phyloP scores from a whole-genome alignment of 1,140 invertebrate species.

The Carposina sasakii region DNA sequence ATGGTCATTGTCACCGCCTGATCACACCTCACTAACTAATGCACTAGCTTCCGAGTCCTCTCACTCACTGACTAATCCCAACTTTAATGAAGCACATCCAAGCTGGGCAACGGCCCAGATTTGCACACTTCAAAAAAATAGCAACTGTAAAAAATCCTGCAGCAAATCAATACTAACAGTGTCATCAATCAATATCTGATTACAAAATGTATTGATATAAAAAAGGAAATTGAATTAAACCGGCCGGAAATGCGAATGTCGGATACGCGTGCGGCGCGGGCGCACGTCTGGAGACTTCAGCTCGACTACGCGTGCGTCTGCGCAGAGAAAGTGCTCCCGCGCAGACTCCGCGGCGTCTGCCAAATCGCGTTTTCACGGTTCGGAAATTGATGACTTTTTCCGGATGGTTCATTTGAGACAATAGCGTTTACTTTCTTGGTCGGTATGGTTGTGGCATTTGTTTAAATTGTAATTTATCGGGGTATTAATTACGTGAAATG shows the following conservation, averaged over 20 bases:
- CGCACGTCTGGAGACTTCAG: no score
- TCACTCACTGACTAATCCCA: conserved; percentile 9
- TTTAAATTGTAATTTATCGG: no score
- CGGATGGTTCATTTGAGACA: conserved; percentile 42
- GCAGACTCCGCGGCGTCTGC: conserved; percentile 67
- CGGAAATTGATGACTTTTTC: conserved; percentile 63
- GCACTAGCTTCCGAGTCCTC: conserved; percentile 33
- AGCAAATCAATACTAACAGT: no score
- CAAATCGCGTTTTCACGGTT: conserved; percentile 66
- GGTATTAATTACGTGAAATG: no score
- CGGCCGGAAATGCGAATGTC: conserved; percentile 40
- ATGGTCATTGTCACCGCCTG: conserved; percentile 34
- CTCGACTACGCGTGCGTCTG: no score
- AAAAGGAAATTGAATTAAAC: no score
- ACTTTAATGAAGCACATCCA: background rate
- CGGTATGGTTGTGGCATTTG: background rate
- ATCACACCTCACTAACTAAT: conserved; percentile 34
- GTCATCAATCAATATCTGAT: no score
- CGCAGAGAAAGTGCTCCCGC: conserved; percentile 65
- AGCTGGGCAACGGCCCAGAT: conserved; percentile 22
- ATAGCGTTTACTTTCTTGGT: conserved; percentile 31
- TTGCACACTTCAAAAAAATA: conserved; percentile 30
- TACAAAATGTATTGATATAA: no score
- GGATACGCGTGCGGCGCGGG: conserved; percentile 34
- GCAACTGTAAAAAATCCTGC: no score